Conservation (phyloP, 2,113 vertebrate genomes). For the Corydoras sp. region DNA sequence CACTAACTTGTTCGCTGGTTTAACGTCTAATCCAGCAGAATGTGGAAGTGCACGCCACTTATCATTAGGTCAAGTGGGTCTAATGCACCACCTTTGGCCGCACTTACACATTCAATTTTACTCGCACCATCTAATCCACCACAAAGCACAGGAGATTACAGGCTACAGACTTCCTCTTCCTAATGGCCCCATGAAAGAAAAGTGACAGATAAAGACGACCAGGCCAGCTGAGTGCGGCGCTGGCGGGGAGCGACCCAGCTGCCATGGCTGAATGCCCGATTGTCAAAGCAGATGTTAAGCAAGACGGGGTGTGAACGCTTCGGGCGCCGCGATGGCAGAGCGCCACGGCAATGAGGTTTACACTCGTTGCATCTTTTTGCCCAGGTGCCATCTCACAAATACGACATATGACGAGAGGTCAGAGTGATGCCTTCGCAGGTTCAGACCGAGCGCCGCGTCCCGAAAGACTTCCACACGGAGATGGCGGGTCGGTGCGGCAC, state of each 20-base stretch:
- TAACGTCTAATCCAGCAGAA: too few relatives aligned
- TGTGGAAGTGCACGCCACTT: slow-evolving; percentile 33
- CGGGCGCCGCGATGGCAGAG: slow-evolving; percentile 44
- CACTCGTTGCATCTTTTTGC: slow-evolving; percentile 40
- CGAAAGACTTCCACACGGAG: background rate
- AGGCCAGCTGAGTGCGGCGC: slow-evolving; percentile 56
- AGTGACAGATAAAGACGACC: slow-evolving; percentile 47
- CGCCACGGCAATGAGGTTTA: background rate
- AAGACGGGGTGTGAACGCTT: slow-evolving; percentile 43
- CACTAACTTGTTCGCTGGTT: too few relatives aligned
- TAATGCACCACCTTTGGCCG: slow-evolving; percentile 56
- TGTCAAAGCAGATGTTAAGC: slow-evolving; percentile 68
- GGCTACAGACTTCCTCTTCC: slow-evolving; percentile 50
- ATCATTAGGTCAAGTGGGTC: slow-evolving; percentile 54
- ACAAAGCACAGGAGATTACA: slow-evolving; percentile 54
- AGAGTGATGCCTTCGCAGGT: background rate
- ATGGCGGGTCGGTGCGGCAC: slow-evolving; percentile 8
- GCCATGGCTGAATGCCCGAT: slow-evolving; percentile 57
- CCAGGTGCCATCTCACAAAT: slow-evolving; percentile 51
- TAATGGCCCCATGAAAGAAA: slow-evolving; percentile 55
- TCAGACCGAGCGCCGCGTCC: slow-evolving; percentile 5
- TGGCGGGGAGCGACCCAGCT: slow-evolving; percentile 54
- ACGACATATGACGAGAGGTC: background rate
- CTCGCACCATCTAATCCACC: slow-evolving; percentile 41
- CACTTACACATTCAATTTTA: slow-evolving; percentile 42